Conservation (phyloP, 1,140 invertebrate species). For the Tetramorium alpestre region DNA sequence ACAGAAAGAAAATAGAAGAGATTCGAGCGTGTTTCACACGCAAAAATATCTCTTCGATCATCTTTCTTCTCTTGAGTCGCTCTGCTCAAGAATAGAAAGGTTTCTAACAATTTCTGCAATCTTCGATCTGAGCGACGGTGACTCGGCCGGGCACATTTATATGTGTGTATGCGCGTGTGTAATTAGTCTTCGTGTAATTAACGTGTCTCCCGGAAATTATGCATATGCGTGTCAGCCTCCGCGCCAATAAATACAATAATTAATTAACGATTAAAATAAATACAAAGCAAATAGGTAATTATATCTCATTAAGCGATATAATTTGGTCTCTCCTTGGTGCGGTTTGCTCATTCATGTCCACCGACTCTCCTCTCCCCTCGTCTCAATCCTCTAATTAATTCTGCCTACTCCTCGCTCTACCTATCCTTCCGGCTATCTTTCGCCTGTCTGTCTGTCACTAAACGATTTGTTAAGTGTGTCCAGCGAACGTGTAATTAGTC, state of each 20-base stretch:
- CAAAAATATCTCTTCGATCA: neutral
- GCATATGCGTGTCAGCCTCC: slow-evolving; percentile 66
- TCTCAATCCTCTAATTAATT: slow-evolving; percentile 34
- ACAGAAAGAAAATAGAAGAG: neutral
- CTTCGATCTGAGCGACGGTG: neutral
- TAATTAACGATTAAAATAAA: slow-evolving; percentile 79
- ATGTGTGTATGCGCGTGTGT: neutral
- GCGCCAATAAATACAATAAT: slow-evolving; percentile 79
- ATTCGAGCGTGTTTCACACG: neutral
- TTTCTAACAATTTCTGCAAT: neutral
- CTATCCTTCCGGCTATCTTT: slow-evolving; percentile 11
- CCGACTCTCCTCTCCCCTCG: neutral
- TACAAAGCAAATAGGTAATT: slow-evolving; percentile 74
- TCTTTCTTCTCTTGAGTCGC: neutral
- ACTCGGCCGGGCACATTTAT: slow-evolving; percentile 36
- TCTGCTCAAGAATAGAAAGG: neutral
- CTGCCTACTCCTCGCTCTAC: neutral
- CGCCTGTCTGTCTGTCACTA: slow-evolving; percentile 51
- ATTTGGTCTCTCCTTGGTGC: slow-evolving; percentile 84
- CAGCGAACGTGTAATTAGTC: slow-evolving; percentile 38
- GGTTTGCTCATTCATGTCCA: slow-evolving; percentile 73
- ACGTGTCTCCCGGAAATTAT: slow-evolving; percentile 20
- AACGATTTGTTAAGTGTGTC: slow-evolving; percentile 35
- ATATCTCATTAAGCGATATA: slow-evolving; percentile 78
- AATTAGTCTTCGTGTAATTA: neutral